Base-by-base conservation (phyloP, 2,797 vertebrate species). In the Poecilia gillii region DNA sequence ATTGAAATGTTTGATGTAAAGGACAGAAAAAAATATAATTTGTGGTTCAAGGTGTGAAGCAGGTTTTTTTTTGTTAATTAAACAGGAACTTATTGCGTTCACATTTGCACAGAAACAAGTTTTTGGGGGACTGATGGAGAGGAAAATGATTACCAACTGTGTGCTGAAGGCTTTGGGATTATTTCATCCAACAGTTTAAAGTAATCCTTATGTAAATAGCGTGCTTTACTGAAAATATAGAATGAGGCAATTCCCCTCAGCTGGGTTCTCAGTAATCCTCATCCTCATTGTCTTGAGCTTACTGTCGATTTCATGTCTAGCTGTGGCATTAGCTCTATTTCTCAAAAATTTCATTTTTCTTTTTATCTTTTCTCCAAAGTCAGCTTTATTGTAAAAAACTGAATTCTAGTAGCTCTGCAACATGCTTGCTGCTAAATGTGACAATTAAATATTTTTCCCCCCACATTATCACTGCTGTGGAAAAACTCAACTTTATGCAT, bases 181-280 rank as follows among this genome's bases (percentile, higher is more conserved):
- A 89, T 94, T 94, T 92, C 84, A 88, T 91, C 87, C 89, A 91
- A 93, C 91, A 92, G 90, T 95, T 94, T 93, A 89, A 91, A 93
- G 90, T 94, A 94, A 94, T 94, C 94, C 91, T 89, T 91, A 93
- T 95, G 93, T 94, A 95, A 94, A 94, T 94, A 93, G 84, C 86
- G 82, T 85, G 88, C 92, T 94, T 94, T 94, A 90, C 91, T 90
- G 88, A 83, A 94, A 95, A 93, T 92, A 94, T 92, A 95, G 92
- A 94, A 94, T 90, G 89, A 94, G 90, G 85, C 87, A 81, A 88
- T 77, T 45, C 81, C 70, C 73, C 83, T 80, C 81, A 85, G 87
- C 70, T 39, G 76, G 88, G 83, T 90, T 88, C 87, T 82, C 80
- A 14, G 81, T 94, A 95, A 94, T 95, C 94, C 92, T 92, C 89